Evolutionary conservation across 2,888 invertebrate species (phyloP), one percentile per base, ranked within the genome.

Genomic region (Luperina nickerlii): DNA sequence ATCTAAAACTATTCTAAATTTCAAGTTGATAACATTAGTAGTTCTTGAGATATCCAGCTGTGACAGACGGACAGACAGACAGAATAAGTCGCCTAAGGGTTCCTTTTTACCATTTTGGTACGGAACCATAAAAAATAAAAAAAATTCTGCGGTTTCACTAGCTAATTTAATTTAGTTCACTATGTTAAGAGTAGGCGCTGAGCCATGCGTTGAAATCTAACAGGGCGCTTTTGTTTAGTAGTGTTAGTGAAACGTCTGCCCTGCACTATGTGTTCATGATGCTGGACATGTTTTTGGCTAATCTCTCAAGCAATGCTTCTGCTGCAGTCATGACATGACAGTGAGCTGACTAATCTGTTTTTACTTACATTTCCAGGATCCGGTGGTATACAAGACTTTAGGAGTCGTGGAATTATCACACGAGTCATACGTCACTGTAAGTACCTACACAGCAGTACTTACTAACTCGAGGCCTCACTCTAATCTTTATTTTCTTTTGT

Each of bases 381-480:
- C 84, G 0, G 84, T 84, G 24, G 66, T 86, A 15, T 83, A 86
- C 32, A 86, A 27, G 20, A 63, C 83, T 13, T 65, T 86, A 15
- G 84, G 78, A 32, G 42, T 86, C 3, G 24, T 84, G 6, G 73
- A 86, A 0, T 78, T 84, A n/a, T 84, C 84, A 2, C 76, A 84
- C 42, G 73, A 70, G 8, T 27, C 78, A 13, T 84, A 86, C 6
- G 78, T 82, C 11, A 38, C 62, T n/a, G 84, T 84, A 74, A 68
- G 85, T 78, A 74, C 2, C 5, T 54, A 48, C n/a, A 18, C 20
- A 54, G 1, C 20, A 54, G 1, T 9, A 6, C 42, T 15, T n/a
- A 20, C 45, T 15, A 15, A 32, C 18, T 15, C 45, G 24, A 24
- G 70, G 5, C 9, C 11, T 72, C 18, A n/a, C 2, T 63, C 8